Conservation (phyloP, 2,797 vertebrate species). For the Kryptopterus vitreolus region DNA sequence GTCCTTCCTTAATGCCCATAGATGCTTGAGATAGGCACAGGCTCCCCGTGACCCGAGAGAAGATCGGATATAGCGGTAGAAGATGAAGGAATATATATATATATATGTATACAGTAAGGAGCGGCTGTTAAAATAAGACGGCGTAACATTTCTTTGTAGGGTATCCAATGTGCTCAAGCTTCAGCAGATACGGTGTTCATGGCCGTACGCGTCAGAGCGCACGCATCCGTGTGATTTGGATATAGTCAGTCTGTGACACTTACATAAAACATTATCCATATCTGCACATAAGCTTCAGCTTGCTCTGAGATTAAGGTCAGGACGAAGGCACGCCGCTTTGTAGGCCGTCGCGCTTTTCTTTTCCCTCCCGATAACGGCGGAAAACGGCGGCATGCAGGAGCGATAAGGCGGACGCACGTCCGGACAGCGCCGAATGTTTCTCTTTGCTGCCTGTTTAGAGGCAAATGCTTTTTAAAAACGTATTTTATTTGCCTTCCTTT, state of each 20-base stretch:
- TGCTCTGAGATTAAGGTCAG: slow-evolving; percentile 35
- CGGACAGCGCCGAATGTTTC: slow-evolving; percentile 4
- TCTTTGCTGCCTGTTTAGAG: slow-evolving; percentile 9
- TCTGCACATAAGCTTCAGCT: slow-evolving; percentile 5
- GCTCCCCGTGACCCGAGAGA: too few species aligned
- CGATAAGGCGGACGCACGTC: slow-evolving; percentile 44
- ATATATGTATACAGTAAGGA: too few species aligned
- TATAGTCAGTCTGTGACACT: slow-evolving; percentile 2
- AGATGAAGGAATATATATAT: too few species aligned
- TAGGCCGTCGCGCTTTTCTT: slow-evolving; percentile 19
- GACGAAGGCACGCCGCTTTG: slow-evolving; percentile 19
- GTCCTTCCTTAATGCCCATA: too few species aligned
- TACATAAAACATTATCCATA: slow-evolving; percentile 4
- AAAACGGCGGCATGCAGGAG: slow-evolving; percentile 2
- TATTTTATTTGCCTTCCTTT: slow-evolving; percentile 1
- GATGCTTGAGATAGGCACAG: too few species aligned
- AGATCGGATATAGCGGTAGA: too few species aligned
- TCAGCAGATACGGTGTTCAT: background rate
- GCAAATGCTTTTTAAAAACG: slow-evolving; percentile 9
- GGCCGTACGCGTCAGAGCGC: background rate
- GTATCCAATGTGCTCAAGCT: slow-evolving; percentile 6
- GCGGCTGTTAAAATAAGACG: slow-evolving; percentile 41
- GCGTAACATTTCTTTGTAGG: slow-evolving; percentile 42
- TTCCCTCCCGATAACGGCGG: slow-evolving; percentile 27
- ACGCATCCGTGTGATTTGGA: slow-evolving; percentile 5